Evolutionary conservation across 1,140 invertebrate species (phyloP).

Genomic region (Spodoptera frugiperda): DNA sequence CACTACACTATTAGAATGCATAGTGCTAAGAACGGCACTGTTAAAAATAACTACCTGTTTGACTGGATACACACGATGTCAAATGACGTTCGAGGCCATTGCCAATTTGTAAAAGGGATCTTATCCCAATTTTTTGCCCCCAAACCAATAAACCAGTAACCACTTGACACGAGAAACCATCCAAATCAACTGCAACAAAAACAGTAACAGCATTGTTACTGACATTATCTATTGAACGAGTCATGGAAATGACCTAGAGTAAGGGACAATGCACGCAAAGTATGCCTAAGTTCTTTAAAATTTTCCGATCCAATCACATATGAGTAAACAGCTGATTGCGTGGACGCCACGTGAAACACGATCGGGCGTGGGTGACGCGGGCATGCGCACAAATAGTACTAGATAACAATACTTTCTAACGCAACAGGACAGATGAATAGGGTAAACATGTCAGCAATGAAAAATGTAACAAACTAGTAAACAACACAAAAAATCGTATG

Average conservation of each 20-base stretch:
- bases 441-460: not conserved
- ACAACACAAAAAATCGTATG: not conserved
- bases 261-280: slow-evolving; percentile 1
- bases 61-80: slow-evolving; percentile 61
- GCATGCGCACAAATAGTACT: slow-evolving; percentile 41
- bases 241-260: not conserved
- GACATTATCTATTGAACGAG: no score
- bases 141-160: not conserved
- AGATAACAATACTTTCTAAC: slow-evolving; percentile 35
- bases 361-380: slow-evolving; percentile 54
- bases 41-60: slow-evolving; percentile 82
- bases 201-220: not conserved
- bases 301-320: slow-evolving; percentile 49
- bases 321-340: slow-evolving; percentile 64
- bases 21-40: slow-evolving; percentile 75
- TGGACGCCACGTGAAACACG: slow-evolving; percentile 61
- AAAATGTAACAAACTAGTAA: slow-evolving; percentile 7
- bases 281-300: slow-evolving; percentile 35
- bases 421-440: slow-evolving; percentile 12
- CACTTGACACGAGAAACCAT: not conserved
- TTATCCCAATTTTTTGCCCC: not conserved
- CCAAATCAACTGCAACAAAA: not conserved
- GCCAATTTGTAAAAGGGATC: slow-evolving; percentile 49
- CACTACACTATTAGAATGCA: slow-evolving; percentile 77
- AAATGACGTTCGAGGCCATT: slow-evolving; percentile 70